Percentiles rank a stretch among this genome's conserved stretches.
Conservation (phyloP, 1,140 invertebrate genomes). For the Oncopeltus fasciatus region DNA sequence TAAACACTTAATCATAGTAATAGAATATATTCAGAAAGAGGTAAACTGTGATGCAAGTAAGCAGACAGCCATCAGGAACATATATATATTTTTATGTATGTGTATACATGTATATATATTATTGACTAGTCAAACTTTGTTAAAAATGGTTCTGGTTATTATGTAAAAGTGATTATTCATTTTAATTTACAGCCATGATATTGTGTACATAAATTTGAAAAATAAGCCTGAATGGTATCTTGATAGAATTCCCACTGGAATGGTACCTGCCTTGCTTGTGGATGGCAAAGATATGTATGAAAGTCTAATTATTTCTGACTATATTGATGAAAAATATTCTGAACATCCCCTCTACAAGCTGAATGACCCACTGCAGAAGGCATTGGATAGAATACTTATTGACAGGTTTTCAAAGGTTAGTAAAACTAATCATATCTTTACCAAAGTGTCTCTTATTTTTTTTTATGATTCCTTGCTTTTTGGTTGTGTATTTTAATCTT, state of each 20-base stretch:
- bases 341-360: constrained; percentile 44
- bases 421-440: not conserved
- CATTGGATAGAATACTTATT: constrained; percentile 62
- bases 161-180: no score
- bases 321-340: constrained; percentile 66
- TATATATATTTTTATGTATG: no score
- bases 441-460: not conserved
- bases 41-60: no score
- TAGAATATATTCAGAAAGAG: no score
- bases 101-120: no score
- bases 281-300: constrained; percentile 55
- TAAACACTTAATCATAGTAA: no score
- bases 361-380: constrained; percentile 56
- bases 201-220: constrained; percentile 68
- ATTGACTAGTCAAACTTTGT: no score
- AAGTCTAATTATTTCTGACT: constrained; percentile 68
- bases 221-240: constrained; percentile 74
- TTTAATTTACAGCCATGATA: constrained; percentile 49
- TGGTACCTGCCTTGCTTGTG: constrained; percentile 62
- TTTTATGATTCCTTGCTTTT: not conserved
- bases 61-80: no score
- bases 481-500: not conserved
- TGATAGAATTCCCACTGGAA: constrained; percentile 53
- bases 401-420: constrained; percentile 39
- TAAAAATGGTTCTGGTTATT: no score